Evolutionary conservation across 37 sponge, comb jelly and placozoan species (phyloP).

Genomic region (Chondrilla cf. caribensis): DNA sequence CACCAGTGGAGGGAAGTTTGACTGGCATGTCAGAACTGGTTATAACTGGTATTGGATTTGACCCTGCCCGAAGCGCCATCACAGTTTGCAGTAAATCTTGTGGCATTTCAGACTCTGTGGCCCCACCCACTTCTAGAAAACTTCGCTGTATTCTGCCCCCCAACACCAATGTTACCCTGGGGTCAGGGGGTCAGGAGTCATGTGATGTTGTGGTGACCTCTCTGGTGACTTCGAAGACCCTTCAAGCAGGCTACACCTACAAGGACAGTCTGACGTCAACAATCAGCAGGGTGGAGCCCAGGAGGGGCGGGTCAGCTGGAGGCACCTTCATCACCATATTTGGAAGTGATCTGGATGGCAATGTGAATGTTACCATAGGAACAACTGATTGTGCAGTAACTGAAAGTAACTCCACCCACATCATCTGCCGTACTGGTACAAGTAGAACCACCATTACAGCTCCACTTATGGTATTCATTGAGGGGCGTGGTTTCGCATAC

Average conservation of each 20-base stretch:
- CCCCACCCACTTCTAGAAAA: conserved; percentile 3
- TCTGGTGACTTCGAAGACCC: background rate
- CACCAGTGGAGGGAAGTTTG: conserved; percentile 46
- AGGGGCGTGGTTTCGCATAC: conserved; percentile 66
- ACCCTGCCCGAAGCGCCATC: conserved; percentile 39
- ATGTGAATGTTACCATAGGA: conserved; percentile 72
- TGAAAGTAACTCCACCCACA: conserved; percentile 29
- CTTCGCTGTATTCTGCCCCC: conserved; percentile 57
- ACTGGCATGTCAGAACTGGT: conserved; percentile 46
- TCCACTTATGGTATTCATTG: conserved; percentile 61
- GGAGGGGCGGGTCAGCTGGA: conserved; percentile 85
- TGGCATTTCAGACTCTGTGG: background rate
- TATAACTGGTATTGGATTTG: conserved; percentile 56
- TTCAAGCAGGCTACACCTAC: conserved; percentile 54
- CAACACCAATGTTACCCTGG: background rate
- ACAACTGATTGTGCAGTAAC: conserved; percentile 52
- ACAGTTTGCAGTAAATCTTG: conserved; percentile 56
- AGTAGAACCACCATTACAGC: conserved; percentile 56
- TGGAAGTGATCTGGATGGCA: conserved; percentile 57
- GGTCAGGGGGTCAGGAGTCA: background rate
- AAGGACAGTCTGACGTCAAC: conserved; percentile 49
- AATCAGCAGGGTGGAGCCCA: conserved; percentile 54
- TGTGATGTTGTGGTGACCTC: conserved; percentile 49
- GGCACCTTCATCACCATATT: conserved; percentile 75
- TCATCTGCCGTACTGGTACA: conserved; percentile 66